Percentiles rank a stretch among this genome's conserved stretches.
Conservation (phyloP, 2,888 invertebrate species). For the Ypsolopha scabrella region DNA sequence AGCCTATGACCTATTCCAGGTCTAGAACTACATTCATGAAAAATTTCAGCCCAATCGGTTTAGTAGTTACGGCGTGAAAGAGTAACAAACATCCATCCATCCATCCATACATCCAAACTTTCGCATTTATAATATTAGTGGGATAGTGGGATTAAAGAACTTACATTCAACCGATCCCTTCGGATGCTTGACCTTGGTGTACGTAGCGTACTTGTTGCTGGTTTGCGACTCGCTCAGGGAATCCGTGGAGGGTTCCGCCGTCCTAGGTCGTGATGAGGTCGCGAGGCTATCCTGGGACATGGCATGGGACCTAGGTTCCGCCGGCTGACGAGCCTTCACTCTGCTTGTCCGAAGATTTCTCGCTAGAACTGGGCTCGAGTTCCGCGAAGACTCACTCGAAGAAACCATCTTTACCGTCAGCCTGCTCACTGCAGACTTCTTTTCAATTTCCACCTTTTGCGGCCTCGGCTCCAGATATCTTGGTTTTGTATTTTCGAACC, state of each 20-base stretch:
- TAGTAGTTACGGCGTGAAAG: too few relatives aligned
- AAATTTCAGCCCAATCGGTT: too few relatives aligned
- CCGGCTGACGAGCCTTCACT: conserved; percentile 31
- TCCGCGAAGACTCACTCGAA: conserved; percentile 76
- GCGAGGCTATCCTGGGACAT: conserved; percentile 65
- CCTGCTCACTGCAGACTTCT: conserved; percentile 34
- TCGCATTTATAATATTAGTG: too few relatives aligned
- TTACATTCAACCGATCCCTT: conserved; percentile 39
- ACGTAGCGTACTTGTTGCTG: conserved; percentile 49
- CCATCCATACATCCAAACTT: too few relatives aligned
- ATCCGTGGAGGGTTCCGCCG: conserved; percentile 60
- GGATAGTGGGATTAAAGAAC: too few relatives aligned
- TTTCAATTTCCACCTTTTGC: conserved; percentile 19
- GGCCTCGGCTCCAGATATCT: conserved; percentile 72
- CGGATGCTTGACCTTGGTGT: conserved; percentile 39
- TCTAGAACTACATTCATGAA: too few relatives aligned
- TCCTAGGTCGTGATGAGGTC: conserved; percentile 40
- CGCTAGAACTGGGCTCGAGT: conserved; percentile 74
- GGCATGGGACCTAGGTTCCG: conserved; percentile 36
- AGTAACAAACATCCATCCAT: too few relatives aligned
- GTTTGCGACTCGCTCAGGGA: conserved; percentile 49
- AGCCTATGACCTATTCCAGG: too few relatives aligned
- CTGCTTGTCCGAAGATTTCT: conserved; percentile 34
- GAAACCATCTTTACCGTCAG: conserved; percentile 61
- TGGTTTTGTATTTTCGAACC: conserved; percentile 59